Evolutionary conservation across 2,797 vertebrate species (phyloP).

Genomic region (Phataginus tetradactyla): DNA sequence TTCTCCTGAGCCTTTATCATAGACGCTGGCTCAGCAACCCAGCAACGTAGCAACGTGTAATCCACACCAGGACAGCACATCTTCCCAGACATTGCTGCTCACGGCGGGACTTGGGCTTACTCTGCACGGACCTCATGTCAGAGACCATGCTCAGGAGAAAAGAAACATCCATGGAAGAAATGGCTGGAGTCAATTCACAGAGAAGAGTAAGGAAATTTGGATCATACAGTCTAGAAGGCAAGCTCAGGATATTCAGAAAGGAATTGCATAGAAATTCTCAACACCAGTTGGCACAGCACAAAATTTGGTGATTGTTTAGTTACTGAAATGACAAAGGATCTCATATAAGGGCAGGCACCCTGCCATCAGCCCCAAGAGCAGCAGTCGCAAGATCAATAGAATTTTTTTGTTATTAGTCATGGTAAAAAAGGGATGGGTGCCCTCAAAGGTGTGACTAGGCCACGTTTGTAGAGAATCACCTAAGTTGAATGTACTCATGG

Average conservation of each 20-base stretch:
- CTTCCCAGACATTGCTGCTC: conserved; percentile 36
- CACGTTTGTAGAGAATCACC: background rate
- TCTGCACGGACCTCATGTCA: background rate
- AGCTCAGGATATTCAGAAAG: background rate
- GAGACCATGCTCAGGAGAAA: background rate
- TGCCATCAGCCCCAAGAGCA: background rate
- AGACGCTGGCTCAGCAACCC: conserved; percentile 66
- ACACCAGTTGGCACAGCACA: background rate
- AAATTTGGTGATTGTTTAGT: background rate
- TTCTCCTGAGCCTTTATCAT: background rate
- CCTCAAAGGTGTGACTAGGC: background rate
- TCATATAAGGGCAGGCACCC: background rate
- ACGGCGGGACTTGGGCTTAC: conserved; percentile 13
- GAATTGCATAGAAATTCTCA: background rate
- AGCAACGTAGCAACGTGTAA: conserved; percentile 48
- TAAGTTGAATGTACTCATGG: background rate
- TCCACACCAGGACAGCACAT: background rate
- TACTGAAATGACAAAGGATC: background rate
- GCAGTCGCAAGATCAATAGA: background rate
- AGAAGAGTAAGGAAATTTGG: background rate
- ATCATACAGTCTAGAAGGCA: background rate
- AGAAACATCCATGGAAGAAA: background rate
- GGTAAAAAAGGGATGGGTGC: background rate
- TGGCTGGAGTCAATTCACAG: background rate
- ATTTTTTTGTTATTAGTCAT: background rate